These are phyloP conservation scores for Bombus confusus DNA, from an alignment of 1,140 invertebrate genomes.

Conservation along the genomic window DNA sequence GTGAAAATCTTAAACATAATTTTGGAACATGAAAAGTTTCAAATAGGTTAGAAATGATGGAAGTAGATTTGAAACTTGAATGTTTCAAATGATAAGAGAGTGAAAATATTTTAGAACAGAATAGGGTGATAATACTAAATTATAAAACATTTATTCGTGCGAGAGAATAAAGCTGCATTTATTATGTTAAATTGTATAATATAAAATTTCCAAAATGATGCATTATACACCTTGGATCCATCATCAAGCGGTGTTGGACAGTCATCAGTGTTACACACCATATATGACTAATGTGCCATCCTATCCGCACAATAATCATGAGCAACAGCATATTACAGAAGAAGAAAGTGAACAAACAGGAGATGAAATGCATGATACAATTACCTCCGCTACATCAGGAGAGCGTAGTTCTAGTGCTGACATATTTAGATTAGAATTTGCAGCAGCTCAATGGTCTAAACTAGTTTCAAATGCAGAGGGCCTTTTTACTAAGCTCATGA, in stretches of 20 bases:
- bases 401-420: constrained; percentile 79
- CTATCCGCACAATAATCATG: constrained; percentile 70
- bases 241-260: constrained; percentile 73
- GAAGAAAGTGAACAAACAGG: constrained; percentile 76
- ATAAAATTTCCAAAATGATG: constrained; percentile 69
- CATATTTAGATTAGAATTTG: constrained; percentile 90
- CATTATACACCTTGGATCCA: constrained; percentile 77
- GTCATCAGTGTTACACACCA: constrained; percentile 73
- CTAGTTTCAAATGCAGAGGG: constrained; percentile 92
- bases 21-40: neutral
- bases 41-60: constrained; percentile 46
- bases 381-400: constrained; percentile 78
- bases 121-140: neutral
- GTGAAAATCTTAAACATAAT: neutral
- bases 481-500: constrained; percentile 88
- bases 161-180: neutral
- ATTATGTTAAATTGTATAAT: constrained; percentile 10
- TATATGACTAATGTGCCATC: constrained; percentile 71
- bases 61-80: constrained; percentile 3
- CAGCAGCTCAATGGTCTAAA: constrained; percentile 91
- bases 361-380: constrained; percentile 77
- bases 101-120: neutral
- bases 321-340: constrained; percentile 64
- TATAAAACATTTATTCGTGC: neutral
- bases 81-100: neutral